Conservation (phyloP, 2,113 vertebrate species). For the Sminthopsis crassicaudata region DNA sequence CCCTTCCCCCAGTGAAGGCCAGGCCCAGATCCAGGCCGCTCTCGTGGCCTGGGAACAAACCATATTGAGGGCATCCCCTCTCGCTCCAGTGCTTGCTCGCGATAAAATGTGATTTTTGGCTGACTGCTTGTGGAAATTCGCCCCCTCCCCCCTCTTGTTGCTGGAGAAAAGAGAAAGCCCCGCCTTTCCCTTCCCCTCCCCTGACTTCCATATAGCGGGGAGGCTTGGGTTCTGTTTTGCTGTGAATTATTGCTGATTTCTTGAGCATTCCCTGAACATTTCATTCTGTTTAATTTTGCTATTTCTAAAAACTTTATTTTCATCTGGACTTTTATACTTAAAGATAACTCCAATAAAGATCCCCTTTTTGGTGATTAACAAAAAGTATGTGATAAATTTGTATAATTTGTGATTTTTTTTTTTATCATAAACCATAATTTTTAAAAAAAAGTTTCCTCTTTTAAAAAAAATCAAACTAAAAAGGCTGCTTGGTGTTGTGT, state of each 20-base stretch:
- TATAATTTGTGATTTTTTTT: background rate
- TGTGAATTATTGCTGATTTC: background rate
- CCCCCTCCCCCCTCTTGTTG: background rate
- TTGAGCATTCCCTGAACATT: too few species aligned
- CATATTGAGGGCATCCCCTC: accelerated
- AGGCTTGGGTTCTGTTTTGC: background rate
- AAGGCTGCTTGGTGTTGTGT: background rate
- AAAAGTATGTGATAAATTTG: background rate
- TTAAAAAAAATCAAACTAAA: background rate
- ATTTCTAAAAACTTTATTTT: background rate
- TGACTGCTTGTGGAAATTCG: background rate
- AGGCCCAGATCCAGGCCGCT: too few species aligned
- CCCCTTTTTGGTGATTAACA: background rate
- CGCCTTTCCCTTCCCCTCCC: background rate
- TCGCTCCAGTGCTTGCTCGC: background rate
- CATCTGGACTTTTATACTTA: background rate
- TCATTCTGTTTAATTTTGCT: background rate
- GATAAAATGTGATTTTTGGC: background rate
- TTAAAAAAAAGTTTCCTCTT: background rate
- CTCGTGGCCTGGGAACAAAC: background rate
- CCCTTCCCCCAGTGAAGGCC: background rate
- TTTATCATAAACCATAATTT: background rate
- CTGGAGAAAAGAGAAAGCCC: background rate
- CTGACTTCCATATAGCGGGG: background rate
- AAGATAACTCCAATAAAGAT: background rate